A percentile compares a stretch with the other conserved stretches of the same genome.
These are phyloP conservation scores for Hermodice carunculata DNA, from an alignment of 2,888 invertebrate genomes.

Conservation along the genomic window DNA sequence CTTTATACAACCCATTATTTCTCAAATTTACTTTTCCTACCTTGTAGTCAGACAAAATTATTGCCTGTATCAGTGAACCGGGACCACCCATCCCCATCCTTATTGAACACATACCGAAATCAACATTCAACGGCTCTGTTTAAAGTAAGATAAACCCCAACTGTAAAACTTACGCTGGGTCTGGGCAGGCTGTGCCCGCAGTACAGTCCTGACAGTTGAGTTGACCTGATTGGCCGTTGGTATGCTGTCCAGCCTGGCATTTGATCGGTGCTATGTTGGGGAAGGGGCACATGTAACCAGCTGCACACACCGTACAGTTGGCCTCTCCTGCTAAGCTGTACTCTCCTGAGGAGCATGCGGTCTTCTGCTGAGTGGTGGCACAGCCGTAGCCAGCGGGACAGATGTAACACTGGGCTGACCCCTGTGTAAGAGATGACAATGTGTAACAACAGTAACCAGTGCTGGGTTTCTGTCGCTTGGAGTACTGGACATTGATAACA, in stretches of 20 bases:
- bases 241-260: constrained; percentile 55
- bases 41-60: too few species aligned
- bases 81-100: too few species aligned
- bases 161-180: constrained; percentile 42
- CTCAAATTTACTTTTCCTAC: not conserved
- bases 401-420: constrained; percentile 8
- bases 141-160: not conserved
- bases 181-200: constrained; percentile 36
- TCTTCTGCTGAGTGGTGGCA: constrained; percentile 27
- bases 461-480: too few species aligned
- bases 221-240: constrained; percentile 41
- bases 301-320: constrained; percentile 34
- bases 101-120: too few species aligned
- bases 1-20: not conserved
- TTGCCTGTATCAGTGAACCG: too few species aligned
- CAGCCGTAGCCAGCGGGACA: constrained; percentile 60
- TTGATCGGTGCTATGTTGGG: constrained; percentile 46
- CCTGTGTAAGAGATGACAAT: not conserved
- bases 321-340: constrained; percentile 43
- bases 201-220: constrained; percentile 53
- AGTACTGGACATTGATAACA: too few species aligned
- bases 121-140: too few species aligned
- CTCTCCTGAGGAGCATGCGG: constrained; percentile 42
- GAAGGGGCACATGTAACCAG: constrained; percentile 39
- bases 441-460: not conserved